Conservation (phyloP, 2,113 vertebrate genomes). For the Oceanodroma tethys region DNA sequence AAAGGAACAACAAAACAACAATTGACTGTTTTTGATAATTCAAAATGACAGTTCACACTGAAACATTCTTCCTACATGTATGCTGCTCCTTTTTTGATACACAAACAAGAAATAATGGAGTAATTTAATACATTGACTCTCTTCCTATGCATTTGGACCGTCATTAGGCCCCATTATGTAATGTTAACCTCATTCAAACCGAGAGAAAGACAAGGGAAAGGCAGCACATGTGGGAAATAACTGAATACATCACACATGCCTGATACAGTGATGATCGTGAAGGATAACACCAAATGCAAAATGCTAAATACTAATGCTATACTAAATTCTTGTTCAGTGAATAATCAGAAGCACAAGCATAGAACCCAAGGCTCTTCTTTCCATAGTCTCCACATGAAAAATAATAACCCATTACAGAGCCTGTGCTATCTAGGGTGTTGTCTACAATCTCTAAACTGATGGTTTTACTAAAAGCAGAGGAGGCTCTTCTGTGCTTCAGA, state of each 20-base stretch:
- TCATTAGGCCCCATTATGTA: background rate
- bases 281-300: background rate
- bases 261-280: background rate
- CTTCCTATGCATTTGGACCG: background rate
- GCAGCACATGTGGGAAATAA: background rate
- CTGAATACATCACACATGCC: background rate
- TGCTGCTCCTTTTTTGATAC: background rate
- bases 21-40: background rate
- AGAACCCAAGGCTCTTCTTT: background rate
- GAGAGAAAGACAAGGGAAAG: background rate
- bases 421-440: background rate
- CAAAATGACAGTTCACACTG: background rate
- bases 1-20: background rate
- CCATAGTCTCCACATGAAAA: background rate
- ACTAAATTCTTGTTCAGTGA: background rate
- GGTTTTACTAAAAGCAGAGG: background rate
- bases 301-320: background rate
- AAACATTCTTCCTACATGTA: background rate
- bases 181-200: background rate
- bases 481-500: background rate
- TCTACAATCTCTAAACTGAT: background rate
- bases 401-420: background rate
- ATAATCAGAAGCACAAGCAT: background rate
- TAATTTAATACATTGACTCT: background rate
- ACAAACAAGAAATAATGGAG: conserved; percentile 1